Base-by-base conservation (phyloP, 2,113 vertebrate genomes). In the Oceanodroma tethys region DNA sequence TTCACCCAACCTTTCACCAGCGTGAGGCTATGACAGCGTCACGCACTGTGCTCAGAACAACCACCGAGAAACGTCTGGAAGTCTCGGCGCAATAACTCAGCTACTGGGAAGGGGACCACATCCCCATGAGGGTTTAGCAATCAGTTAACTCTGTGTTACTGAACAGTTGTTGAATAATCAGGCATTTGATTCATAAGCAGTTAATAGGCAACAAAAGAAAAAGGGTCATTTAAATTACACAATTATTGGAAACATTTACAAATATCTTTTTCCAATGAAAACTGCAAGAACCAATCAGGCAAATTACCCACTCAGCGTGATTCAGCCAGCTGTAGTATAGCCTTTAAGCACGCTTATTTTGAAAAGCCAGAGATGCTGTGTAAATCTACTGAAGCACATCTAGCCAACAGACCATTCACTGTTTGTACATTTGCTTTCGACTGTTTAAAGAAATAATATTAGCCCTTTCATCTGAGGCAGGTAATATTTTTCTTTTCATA, bases 381-480 rank as follows among this genome's bases (percentile, higher is more conserved):
- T 81, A 91, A 90, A 94, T 67, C 88, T 73, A 7, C 43, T 68
- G 70, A 59, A 94, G 62, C 26, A 75, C 86, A 88, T 50, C 12
- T 32, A 60, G 47, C 79, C 74, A 73, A 80, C 48, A 85, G 45
- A 59, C 47, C 38, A 78, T 88, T 82, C 81, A 74, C 72, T 81
- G 45, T 73, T 94, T 68, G 53, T 80, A n/a, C 94, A 67, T 98
- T 97, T 98, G 96, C 82, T 97, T 78, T 95, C 38, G 30, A 74
- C 30, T 97, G 75, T 97, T 97, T 92, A 95, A 95, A 97, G 86
- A 96, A 96, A 55, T 47, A 80, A 87, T 88, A 86, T 76, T 60
- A 45, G 68, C 72, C 65, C 27, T 91, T 96, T 97, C 86, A 84
- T 90, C 81, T 81, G 63, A 79, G 76, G 70, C 67, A 82, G 47